Percentiles rank a stretch among this genome's conserved stretches.
These are phyloP conservation scores for Thera britannica DNA, from an alignment of 2,888 invertebrate species.

Conservation along the genomic window DNA sequence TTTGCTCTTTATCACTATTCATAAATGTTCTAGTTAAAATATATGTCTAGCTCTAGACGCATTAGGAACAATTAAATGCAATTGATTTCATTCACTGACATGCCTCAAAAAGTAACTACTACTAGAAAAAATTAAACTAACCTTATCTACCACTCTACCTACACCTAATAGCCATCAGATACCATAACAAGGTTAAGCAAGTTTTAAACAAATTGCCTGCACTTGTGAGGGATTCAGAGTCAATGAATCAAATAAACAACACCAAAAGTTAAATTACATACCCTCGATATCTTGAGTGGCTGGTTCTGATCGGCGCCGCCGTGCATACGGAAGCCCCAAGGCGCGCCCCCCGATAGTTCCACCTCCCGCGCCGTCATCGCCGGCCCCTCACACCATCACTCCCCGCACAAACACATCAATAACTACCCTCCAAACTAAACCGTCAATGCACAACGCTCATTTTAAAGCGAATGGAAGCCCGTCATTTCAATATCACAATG, in stretches of 20 bases:
- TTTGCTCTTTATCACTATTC: background rate
- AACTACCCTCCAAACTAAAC: slow-evolving; percentile 47
- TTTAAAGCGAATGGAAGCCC: slow-evolving; percentile 66
- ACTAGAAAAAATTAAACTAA: too few relatives aligned
- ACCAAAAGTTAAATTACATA: slow-evolving; percentile 73
- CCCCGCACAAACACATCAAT: slow-evolving; percentile 49
- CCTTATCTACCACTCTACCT: too few relatives aligned
- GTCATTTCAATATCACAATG: slow-evolving; percentile 65
- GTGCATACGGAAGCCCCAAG: slow-evolving; percentile 96
- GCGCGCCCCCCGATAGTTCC: slow-evolving; percentile 91
- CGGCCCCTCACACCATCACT: slow-evolving; percentile 65
- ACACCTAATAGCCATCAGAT: background rate
- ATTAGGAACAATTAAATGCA: background rate
- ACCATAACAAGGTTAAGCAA: slow-evolving; percentile 5
- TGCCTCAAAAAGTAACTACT: background rate
- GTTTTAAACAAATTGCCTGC: slow-evolving; percentile 9
- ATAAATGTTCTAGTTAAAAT: background rate
- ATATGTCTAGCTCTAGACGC: too few relatives aligned
- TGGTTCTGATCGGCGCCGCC: slow-evolving; percentile 92
- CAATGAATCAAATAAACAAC: slow-evolving; percentile 24
- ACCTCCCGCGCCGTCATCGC: slow-evolving; percentile 90
- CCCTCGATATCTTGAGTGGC: slow-evolving; percentile 92
- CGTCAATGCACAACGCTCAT: slow-evolving; percentile 53
- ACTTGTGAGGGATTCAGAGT: slow-evolving; percentile 1
- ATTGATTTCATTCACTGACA: background rate